These are phyloP conservation scores for Paraescarpia echinospica DNA, from an alignment of 1,140 invertebrate genomes.

Conservation along the genomic window DNA sequence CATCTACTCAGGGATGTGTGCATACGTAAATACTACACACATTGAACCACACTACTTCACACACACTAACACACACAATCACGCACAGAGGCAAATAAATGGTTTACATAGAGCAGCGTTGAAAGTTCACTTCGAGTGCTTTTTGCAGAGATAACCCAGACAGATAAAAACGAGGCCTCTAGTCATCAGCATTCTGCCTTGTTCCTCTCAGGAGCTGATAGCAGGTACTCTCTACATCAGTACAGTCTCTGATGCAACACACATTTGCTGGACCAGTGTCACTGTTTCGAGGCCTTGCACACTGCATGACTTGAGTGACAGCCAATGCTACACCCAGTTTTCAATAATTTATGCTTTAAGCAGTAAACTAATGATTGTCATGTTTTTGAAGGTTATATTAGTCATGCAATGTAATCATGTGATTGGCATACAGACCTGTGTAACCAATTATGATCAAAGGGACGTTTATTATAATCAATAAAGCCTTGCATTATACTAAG, in stretches of 20 bases:
- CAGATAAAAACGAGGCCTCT: neutral
- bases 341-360: neutral
- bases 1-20: neutral
- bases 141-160: neutral
- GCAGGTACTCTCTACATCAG: neutral
- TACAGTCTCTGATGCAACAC: neutral
- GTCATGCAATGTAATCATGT: no score
- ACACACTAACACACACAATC: neutral
- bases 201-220: neutral
- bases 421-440: neutral
- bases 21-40: neutral
- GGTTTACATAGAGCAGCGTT: neutral
- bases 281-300: neutral
- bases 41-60: neutral
- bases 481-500: no score
- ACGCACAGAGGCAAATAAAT: neutral
- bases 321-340: neutral
- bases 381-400: no score
- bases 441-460: neutral
- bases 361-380: neutral
- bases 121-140: neutral
- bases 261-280: neutral
- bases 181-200: neutral
- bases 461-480: neutral
- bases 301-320: neutral